These are phyloP conservation scores for Anolis apletophallus DNA, from an alignment of 2,797 vertebrate genomes.

Conservation along the genomic window DNA sequence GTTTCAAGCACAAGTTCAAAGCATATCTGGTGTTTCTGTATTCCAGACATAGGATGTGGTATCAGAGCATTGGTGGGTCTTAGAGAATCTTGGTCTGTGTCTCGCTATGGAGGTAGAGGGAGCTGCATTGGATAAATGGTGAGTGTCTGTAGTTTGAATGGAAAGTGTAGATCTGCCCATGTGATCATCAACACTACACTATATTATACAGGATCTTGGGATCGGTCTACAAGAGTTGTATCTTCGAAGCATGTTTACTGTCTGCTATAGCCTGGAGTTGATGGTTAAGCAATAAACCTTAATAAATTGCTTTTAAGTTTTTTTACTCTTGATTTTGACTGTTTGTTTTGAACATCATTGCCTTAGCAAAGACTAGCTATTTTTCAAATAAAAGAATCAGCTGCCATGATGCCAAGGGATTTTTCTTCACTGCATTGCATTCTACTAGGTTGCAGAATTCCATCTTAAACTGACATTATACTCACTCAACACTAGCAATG, in stretches of 20 bases:
- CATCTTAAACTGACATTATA: conserved; percentile 46
- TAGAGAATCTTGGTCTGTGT: no score
- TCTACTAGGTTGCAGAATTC: conserved; percentile 30
- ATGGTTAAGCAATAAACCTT: not conserved
- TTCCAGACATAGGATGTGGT: not conserved
- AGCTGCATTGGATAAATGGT: no score
- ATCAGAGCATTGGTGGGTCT: no score
- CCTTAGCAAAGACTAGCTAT: not conserved
- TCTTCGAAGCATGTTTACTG: not conserved
- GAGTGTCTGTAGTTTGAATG: no score
- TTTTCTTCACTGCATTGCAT: conserved; percentile 29
- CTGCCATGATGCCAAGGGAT: not conserved
- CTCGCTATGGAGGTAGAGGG: no score
- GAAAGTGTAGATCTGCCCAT: no score
- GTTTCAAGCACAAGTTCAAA: not conserved
- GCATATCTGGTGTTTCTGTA: not conserved
- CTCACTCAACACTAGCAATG: conserved; percentile 15
- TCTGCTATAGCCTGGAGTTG: not conserved
- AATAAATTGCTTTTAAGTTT: not conserved
- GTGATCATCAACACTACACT: not conserved
- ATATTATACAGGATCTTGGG: not conserved
- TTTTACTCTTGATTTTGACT: conserved; percentile 2
- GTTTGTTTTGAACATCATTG: not conserved
- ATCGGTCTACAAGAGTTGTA: not conserved
- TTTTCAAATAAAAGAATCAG: conserved; percentile 38